A percentile compares a stretch with the other conserved stretches of the same genome.
These are phyloP conservation scores for Tokudaia tokunoshimensis DNA, from an alignment of 2,797 vertebrate genomes.

Conservation along the genomic window DNA sequence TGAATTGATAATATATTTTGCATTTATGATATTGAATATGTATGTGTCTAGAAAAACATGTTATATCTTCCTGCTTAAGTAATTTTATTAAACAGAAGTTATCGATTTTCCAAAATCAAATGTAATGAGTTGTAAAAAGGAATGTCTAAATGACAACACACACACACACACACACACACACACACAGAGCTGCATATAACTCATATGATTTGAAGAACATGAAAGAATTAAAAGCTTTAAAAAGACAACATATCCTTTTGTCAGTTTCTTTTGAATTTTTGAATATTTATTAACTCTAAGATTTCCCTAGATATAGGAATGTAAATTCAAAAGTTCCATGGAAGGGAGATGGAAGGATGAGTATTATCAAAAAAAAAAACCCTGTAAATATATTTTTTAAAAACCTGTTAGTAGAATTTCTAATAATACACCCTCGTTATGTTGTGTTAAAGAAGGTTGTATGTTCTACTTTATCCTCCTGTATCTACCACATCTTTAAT, in stretches of 20 bases:
- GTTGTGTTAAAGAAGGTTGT: neutral
- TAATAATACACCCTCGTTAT: neutral
- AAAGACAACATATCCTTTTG: neutral
- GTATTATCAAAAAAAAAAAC: neutral
- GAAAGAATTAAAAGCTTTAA: neutral
- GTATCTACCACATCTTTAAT: neutral
- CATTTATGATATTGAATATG: neutral
- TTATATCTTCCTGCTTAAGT: neutral
- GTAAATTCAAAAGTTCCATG: neutral
- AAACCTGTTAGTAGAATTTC: neutral
- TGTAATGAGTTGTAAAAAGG: neutral
- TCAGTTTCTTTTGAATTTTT: neutral
- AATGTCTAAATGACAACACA: neutral
- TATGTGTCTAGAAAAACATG: neutral
- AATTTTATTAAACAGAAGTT: neutral
- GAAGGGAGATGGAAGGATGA: neutral
- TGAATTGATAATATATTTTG: neutral
- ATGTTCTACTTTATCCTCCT: neutral
- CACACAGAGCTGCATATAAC: neutral
- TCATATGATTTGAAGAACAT: neutral
- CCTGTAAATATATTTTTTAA: neutral
- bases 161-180: neutral
- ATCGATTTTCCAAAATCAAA: neutral
- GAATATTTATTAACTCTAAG: neutral
- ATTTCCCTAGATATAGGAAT: neutral